These are phyloP conservation scores for Remorina albescens DNA, from an alignment of 2,797 vertebrate genomes.

Conservation along the genomic window DNA sequence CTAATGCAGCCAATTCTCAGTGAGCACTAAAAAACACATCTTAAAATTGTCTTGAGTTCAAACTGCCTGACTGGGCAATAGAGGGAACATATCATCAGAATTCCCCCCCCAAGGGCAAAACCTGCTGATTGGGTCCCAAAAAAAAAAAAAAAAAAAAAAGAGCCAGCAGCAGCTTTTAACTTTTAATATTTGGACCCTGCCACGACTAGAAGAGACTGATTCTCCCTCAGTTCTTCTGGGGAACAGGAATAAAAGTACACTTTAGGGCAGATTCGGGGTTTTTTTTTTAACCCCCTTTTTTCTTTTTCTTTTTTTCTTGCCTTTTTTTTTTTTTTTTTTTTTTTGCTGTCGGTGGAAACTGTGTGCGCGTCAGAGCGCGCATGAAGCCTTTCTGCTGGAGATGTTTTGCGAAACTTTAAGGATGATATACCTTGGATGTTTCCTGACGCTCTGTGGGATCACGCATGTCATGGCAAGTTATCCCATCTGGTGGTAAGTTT, in stretches of 20 bases:
- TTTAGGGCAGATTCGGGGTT: slow-evolving; percentile 26
- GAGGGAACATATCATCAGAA: slow-evolving; percentile 86
- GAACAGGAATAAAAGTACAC: slow-evolving; percentile 59
- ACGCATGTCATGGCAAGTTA: slow-evolving; percentile 93
- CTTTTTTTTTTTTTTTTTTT: slow-evolving; percentile 10
- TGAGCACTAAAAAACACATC: slow-evolving; percentile 92
- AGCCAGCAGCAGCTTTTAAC: slow-evolving; percentile 81
- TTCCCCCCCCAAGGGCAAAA: slow-evolving; percentile 91
- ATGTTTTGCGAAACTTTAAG: slow-evolving; percentile 83
- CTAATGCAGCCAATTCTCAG: slow-evolving; percentile 88
- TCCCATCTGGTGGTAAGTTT: slow-evolving; percentile 99
- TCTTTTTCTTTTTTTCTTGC: slow-evolving; percentile 10
- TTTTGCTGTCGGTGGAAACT: slow-evolving; percentile 53
- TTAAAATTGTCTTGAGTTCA: slow-evolving; percentile 86
- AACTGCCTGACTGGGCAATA: slow-evolving; percentile 74
- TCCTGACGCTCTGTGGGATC: slow-evolving; percentile 92
- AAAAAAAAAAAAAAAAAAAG: slow-evolving; percentile 54
- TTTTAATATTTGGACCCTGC: slow-evolving; percentile 88
- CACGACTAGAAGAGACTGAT: slow-evolving; percentile 81
- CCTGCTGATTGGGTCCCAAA: slow-evolving; percentile 90
- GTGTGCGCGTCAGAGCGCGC: slow-evolving; percentile 78
- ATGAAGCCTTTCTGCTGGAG: slow-evolving; percentile 72
- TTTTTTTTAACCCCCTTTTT: slow-evolving; percentile 5
- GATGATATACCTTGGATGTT: slow-evolving; percentile 94
- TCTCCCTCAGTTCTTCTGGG: slow-evolving; percentile 57